phyloP scores from a whole-genome alignment of 2,888 invertebrate genomes.

The Parochlus steinenii region DNA sequence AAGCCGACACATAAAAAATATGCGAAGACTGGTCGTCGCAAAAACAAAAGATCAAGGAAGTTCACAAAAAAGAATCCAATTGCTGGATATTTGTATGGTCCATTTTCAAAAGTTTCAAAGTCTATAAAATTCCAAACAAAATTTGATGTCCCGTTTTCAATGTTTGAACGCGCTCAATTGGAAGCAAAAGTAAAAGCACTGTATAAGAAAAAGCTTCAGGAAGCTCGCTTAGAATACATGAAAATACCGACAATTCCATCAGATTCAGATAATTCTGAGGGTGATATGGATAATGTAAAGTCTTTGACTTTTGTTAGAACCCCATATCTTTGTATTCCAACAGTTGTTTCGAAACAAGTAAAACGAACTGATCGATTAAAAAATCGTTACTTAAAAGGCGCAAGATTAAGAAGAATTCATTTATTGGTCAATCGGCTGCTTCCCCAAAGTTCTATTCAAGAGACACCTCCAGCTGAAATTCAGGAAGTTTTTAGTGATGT shows the following conservation, averaged over 20 bases:
- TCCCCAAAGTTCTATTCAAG: background rate
- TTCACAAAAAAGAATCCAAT: background rate
- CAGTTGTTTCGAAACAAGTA: conserved; percentile 10
- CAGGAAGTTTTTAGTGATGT: background rate
- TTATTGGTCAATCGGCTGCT: background rate
- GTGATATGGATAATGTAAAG: conserved; percentile 13
- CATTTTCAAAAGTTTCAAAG: conserved; percentile 4
- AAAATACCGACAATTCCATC: conserved; percentile 13
- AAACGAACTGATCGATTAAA: conserved; percentile 12
- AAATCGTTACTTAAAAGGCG: conserved; percentile 12
- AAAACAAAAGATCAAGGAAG: no score
- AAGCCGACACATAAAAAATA: conserved; percentile 2
- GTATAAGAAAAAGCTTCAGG: conserved; percentile 3
- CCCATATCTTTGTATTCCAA: conserved; percentile 14
- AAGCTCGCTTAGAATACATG: conserved; percentile 13
- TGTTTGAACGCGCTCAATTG: conserved; percentile 13
- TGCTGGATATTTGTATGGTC: conserved; percentile 13
- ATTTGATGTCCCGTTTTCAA: conserved; percentile 13
- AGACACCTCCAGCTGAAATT: background rate
- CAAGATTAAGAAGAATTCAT: conserved; percentile 13
- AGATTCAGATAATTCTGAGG: conserved; percentile 13
- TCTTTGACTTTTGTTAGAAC: conserved; percentile 13
- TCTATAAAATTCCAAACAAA: conserved; percentile 9
- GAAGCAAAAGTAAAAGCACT: conserved; percentile 8
- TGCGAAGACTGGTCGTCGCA: no score